Conservation (phyloP, 2,888 invertebrate species). For the Papilio gigon region DNA sequence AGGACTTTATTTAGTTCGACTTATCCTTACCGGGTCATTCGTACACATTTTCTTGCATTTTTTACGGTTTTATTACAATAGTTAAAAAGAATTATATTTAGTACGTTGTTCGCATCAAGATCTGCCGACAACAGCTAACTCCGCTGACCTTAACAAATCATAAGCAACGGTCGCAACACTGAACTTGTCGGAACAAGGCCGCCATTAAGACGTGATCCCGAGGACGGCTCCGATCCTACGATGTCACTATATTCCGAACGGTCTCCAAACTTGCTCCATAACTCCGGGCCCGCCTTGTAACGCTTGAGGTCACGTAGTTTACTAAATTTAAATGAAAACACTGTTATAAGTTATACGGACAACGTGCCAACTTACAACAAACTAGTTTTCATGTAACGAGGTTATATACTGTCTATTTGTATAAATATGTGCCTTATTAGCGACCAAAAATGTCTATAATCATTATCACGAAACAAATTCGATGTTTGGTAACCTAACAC, state of each 20-base stretch:
- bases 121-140: background rate
- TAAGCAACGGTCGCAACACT: slow-evolving; percentile 44
- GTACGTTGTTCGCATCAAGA: slow-evolving; percentile 1
- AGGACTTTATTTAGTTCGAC: no score
- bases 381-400: slow-evolving; percentile 1
- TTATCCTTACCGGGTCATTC: no score
- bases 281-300: slow-evolving; percentile 57
- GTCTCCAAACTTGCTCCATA: slow-evolving; percentile 68
- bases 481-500: no score
- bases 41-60: background rate
- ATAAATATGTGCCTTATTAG: background rate
- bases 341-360: slow-evolving; percentile 66
- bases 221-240: slow-evolving; percentile 40
- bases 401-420: background rate
- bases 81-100: background rate
- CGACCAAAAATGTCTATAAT: background rate
- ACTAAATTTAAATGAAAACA: slow-evolving; percentile 78
- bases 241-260: slow-evolving; percentile 51
- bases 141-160: slow-evolving; percentile 48
- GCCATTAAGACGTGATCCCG: slow-evolving; percentile 44
- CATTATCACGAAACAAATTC: background rate
- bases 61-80: background rate
- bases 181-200: slow-evolving; percentile 28
- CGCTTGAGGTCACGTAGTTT: slow-evolving; percentile 72
- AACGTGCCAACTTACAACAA: slow-evolving; percentile 48